phyloP scores from a whole-genome alignment of 2,888 invertebrate species.

The Deilephila porcellus region DNA sequence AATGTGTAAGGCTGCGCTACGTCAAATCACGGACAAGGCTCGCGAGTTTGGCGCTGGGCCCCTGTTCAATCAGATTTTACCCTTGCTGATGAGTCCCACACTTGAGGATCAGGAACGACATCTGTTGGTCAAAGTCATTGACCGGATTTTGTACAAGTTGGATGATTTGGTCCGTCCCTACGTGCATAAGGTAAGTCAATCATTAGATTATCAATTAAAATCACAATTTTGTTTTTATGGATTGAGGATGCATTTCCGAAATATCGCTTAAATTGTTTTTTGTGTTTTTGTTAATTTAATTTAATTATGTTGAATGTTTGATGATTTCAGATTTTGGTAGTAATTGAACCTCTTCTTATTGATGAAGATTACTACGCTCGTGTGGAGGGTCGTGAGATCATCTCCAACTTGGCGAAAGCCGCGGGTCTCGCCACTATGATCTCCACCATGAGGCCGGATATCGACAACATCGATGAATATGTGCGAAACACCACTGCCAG shows the following conservation, averaged over 20 bases:
- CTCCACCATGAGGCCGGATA: slow-evolving; percentile 99
- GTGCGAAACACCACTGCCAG: slow-evolving; percentile 99
- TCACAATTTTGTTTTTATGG: background rate
- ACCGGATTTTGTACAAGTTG: slow-evolving; percentile 98
- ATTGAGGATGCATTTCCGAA: too few relatives aligned
- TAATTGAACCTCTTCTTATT: slow-evolving; percentile 98
- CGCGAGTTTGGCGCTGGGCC: slow-evolving; percentile 99
- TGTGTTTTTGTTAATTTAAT: background rate
- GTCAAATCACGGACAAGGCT: slow-evolving; percentile 99
- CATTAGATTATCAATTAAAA: background rate
- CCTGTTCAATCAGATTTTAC: slow-evolving; percentile 99
- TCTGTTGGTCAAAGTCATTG: slow-evolving; percentile 99
- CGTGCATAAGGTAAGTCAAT: slow-evolving; percentile 93
- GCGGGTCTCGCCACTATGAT: slow-evolving; percentile 99
- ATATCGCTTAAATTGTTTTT: too few relatives aligned
- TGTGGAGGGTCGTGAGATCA: slow-evolving; percentile 99
- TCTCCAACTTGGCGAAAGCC: slow-evolving; percentile 99
- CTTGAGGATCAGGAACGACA: slow-evolving; percentile 99
- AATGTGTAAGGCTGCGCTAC: slow-evolving; percentile 98
- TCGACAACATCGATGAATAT: slow-evolving; percentile 99
- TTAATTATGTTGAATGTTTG: background rate
- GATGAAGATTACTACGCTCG: slow-evolving; percentile 99
- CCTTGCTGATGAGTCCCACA: slow-evolving; percentile 99
- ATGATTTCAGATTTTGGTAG: slow-evolving; percentile 93
- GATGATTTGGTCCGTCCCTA: slow-evolving; percentile 99